Evolutionary conservation across 2,797 vertebrate species (phyloP).

Genomic region (Rhinella marina): DNA sequence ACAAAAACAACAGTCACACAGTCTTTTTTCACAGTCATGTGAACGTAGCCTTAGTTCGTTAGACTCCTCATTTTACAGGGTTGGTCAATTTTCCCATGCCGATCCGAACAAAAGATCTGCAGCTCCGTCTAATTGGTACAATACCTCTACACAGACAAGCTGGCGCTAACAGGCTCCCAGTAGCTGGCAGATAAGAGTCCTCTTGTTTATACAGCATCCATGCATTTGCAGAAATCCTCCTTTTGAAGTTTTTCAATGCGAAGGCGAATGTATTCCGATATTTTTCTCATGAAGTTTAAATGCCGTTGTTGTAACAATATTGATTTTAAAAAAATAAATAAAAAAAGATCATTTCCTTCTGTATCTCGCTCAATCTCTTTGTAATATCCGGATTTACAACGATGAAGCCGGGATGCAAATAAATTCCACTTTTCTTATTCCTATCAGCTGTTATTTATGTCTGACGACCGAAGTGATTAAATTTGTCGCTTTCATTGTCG

Average conservation of each 20-base stretch:
- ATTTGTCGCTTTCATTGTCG: conserved; percentile 63
- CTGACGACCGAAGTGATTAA: conserved; percentile 50
- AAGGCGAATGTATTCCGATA: conserved; percentile 50
- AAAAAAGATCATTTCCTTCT: conserved; percentile 44
- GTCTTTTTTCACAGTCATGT: too few relatives aligned
- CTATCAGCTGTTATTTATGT: conserved; percentile 64
- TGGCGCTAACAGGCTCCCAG: neutral
- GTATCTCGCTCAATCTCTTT: conserved; percentile 49
- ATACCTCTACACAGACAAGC: conserved; percentile 22
- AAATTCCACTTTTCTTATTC: conserved; percentile 33
- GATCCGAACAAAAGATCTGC: conserved; percentile 39
- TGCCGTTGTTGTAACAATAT: conserved; percentile 43
- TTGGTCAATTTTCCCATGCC: conserved; percentile 40
- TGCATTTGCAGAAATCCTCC: conserved; percentile 25
- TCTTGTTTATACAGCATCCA: conserved; percentile 45
- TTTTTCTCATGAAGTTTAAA: conserved; percentile 41
- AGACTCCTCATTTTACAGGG: neutral
- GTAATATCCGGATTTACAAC: conserved; percentile 57
- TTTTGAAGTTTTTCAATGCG: conserved; percentile 38
- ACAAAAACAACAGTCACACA: too few relatives aligned
- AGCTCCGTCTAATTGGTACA: conserved; percentile 44
- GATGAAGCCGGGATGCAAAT: conserved; percentile 38
- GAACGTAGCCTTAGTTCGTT: neutral
- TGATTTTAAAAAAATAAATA: conserved; percentile 27
- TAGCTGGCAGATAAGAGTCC: conserved; percentile 44